Conservation (phyloP, 2,113 vertebrate genomes). For the Phalacrocorax brasilianus region DNA sequence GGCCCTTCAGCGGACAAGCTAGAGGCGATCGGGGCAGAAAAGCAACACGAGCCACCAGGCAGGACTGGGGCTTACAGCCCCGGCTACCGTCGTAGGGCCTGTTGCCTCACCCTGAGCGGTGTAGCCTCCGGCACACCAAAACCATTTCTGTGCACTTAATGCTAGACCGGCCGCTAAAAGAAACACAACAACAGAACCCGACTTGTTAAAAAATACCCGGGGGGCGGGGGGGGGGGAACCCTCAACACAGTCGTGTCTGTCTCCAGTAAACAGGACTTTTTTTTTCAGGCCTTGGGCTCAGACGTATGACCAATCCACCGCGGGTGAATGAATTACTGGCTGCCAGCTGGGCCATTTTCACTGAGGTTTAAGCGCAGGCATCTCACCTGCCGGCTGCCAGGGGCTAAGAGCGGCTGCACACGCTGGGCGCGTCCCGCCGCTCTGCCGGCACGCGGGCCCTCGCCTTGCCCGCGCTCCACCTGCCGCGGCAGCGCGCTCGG, state of each 20-base stretch:
- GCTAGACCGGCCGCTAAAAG: neutral
- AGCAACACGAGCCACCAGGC: neutral
- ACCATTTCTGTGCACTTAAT: neutral
- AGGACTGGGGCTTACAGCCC: neutral
- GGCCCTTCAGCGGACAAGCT: neutral
- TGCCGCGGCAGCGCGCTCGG: neutral
- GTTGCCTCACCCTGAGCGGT: no score
- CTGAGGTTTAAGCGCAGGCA: neutral
- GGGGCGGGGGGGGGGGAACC: neutral
- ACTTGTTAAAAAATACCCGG: neutral
- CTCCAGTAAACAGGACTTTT: neutral
- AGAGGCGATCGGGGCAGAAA: neutral
- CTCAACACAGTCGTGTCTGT: neutral
- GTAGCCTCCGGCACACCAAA: neutral
- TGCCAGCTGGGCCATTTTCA: neutral
- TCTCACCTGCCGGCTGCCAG: neutral
- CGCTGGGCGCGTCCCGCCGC: fast-evolving
- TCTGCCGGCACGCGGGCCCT: neutral
- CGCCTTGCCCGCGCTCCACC: fast-evolving
- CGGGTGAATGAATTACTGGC: neutral
- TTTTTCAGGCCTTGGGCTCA: neutral
- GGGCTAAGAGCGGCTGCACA: neutral
- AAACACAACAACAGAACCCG: neutral
- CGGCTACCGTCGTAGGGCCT: fast-evolving
- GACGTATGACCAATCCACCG: neutral